Conservation (phyloP, 2,888 invertebrate genomes). For the Dryobotodes eremita region DNA sequence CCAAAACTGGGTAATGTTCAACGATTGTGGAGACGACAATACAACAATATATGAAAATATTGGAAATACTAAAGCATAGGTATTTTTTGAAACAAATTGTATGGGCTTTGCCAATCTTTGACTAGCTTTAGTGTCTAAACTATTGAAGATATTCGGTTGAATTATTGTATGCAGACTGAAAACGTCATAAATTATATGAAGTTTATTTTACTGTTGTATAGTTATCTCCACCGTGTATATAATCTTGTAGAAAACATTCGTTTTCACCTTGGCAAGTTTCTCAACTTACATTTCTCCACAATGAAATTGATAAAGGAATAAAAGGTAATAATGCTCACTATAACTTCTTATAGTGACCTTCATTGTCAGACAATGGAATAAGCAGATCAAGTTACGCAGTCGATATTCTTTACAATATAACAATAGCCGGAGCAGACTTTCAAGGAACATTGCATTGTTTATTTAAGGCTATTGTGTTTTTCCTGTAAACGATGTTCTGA, state of each 20-base stretch:
- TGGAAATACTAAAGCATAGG: not conserved
- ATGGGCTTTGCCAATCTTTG: not conserved
- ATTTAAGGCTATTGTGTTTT: conserved; percentile 16
- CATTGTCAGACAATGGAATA: conserved; percentile 5
- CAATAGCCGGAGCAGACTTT: not conserved
- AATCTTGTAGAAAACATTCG: not conserved
- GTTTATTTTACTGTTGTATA: not conserved
- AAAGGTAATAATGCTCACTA: not conserved
- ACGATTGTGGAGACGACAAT: not conserved
- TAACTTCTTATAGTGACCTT: not conserved
- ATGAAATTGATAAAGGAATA: not conserved
- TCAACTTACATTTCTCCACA: not conserved
- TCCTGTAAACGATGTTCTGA: too few species aligned
- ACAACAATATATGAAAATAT: not conserved
- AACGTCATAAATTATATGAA: not conserved
- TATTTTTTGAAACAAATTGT: not conserved
- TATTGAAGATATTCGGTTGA: not conserved
- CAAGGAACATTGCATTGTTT: conserved; percentile 17
- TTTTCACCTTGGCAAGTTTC: not conserved
- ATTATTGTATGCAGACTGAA: not conserved
- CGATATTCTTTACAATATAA: not conserved
- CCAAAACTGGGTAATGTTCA: not conserved
- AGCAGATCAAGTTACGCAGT: conserved; percentile 9
- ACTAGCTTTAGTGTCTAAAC: not conserved
- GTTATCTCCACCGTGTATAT: not conserved